A percentile compares a stretch with the other conserved stretches of the same genome.
These are phyloP conservation scores for Aeoliscus strigatus DNA, from an alignment of 2,797 vertebrate species.

Conservation along the genomic window DNA sequence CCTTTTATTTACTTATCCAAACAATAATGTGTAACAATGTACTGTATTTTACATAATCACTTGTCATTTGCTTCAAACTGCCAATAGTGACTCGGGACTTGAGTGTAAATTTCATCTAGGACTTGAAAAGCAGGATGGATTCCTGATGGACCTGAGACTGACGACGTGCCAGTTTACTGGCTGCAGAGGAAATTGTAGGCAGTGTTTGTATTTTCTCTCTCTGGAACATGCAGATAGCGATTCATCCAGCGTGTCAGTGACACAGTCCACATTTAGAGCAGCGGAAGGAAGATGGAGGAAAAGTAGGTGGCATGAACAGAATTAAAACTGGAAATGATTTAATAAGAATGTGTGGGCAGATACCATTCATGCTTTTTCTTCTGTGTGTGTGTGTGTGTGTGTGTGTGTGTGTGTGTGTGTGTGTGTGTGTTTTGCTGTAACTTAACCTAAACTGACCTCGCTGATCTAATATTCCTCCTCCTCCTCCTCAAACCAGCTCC, in stretches of 20 bases:
- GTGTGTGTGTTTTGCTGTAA: conserved; percentile 30
- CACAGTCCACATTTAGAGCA: conserved; percentile 13
- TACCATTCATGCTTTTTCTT: conserved; percentile 21
- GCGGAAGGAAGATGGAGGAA: conserved; percentile 37
- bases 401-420: conserved; percentile 8
- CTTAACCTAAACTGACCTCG: conserved; percentile 44
- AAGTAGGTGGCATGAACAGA: conserved; percentile 38
- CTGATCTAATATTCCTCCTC: conserved; percentile 12
- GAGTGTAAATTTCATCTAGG: no score
- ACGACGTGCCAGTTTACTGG: conserved; percentile 1
- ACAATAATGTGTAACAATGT: no score
- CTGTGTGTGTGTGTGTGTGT: conserved; percentile 7
- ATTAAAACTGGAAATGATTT: conserved; percentile 41
- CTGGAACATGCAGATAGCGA: conserved; percentile 9
- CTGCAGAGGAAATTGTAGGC: conserved; percentile 1
- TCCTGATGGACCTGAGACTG: conserved; percentile 1
- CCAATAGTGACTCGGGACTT: no score
- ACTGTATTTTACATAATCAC: no score
- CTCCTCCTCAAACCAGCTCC: not conserved
- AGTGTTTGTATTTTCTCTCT: conserved; percentile 8
- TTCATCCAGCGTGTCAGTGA: conserved; percentile 20
- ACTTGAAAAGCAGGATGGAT: not conserved
- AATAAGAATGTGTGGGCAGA: conserved; percentile 53
- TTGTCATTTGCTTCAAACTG: no score
- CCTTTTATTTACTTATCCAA: no score